phyloP scores from a whole-genome alignment of 2,888 invertebrate species.

The Lottia scabra region DNA sequence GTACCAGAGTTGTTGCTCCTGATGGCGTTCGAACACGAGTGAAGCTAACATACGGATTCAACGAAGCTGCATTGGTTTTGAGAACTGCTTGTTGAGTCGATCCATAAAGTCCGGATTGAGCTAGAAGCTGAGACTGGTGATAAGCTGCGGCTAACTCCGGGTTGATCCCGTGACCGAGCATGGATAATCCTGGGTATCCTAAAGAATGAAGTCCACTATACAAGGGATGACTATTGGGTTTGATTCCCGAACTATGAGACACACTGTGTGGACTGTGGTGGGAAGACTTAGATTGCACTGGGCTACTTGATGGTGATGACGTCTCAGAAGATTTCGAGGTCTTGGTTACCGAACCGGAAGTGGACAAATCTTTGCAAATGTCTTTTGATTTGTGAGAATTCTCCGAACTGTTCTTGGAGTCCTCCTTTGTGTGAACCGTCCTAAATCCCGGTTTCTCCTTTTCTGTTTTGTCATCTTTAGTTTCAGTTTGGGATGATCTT shows the following conservation, averaged over 20 bases:
- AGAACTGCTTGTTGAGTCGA: conserved; percentile 42
- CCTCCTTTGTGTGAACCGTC: conserved; percentile 61
- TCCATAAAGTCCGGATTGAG: conserved; percentile 49
- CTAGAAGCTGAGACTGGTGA: conserved; percentile 43
- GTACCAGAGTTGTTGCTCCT: conserved; percentile 84
- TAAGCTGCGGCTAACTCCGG: conserved; percentile 10
- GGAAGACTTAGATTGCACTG: neutral
- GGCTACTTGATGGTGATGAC: neutral
- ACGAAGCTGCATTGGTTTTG: conserved; percentile 46
- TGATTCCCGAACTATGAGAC: neutral
- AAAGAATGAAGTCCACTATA: neutral
- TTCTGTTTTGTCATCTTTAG: neutral
- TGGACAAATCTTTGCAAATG: neutral
- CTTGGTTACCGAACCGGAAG: neutral
- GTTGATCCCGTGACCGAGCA: neutral
- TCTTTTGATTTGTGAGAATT: neutral
- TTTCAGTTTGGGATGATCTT: conserved; percentile 24
- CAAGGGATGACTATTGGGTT: neutral
- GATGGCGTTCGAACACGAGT: conserved; percentile 92
- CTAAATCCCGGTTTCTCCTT: conserved; percentile 50
- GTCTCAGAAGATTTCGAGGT: neutral
- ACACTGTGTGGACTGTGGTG: neutral
- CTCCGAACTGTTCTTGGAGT: neutral
- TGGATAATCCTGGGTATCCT: neutral
- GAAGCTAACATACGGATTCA: conserved; percentile 88